Conservation (phyloP, 2,888 invertebrate genomes). For the Odontothrips loti region DNA sequence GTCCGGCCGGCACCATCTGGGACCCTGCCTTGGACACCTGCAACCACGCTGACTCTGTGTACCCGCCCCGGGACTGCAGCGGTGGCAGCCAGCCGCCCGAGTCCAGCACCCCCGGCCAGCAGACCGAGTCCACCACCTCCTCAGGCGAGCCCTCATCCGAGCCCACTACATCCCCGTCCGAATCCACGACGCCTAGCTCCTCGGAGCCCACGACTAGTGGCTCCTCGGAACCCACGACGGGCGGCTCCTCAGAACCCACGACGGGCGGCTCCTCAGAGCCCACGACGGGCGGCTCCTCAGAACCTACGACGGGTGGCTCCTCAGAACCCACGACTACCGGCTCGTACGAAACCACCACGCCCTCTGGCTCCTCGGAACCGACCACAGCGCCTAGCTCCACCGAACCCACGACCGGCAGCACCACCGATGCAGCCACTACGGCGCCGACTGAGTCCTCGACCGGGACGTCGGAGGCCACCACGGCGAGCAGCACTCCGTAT, state of each 20-base stretch:
- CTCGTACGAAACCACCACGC: slow-evolving; percentile 29
- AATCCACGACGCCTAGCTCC: slow-evolving; percentile 32
- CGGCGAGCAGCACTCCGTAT: slow-evolving; percentile 38
- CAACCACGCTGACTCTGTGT: slow-evolving; percentile 62
- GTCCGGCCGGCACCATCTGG: slow-evolving; percentile 67
- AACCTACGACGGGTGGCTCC: slow-evolving; percentile 39
- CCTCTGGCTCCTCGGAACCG: not conserved
- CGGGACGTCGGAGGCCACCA: slow-evolving; percentile 34
- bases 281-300: slow-evolving; percentile 38
- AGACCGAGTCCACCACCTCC: slow-evolving; percentile 29
- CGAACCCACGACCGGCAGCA: slow-evolving; percentile 39
- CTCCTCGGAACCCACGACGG: slow-evolving; percentile 40
- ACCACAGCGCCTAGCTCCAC: slow-evolving; percentile 35
- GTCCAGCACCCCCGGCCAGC: slow-evolving; percentile 27
- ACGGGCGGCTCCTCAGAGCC: slow-evolving; percentile 37
- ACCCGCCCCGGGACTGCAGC: slow-evolving; percentile 49
- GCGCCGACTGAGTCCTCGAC: slow-evolving; percentile 34
- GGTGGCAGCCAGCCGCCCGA: slow-evolving; percentile 29
- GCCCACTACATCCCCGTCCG: not conserved
- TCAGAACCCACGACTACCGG: not conserved
- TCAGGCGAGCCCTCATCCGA: slow-evolving; percentile 37
- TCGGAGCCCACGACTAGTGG: slow-evolving; percentile 39
- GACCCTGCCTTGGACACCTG: slow-evolving; percentile 63
- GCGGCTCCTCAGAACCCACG: slow-evolving; percentile 2
- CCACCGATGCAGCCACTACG: slow-evolving; percentile 41